Evolutionary conservation across 1,140 invertebrate genomes (phyloP).

Genomic region (Drosophila murphyi): DNA sequence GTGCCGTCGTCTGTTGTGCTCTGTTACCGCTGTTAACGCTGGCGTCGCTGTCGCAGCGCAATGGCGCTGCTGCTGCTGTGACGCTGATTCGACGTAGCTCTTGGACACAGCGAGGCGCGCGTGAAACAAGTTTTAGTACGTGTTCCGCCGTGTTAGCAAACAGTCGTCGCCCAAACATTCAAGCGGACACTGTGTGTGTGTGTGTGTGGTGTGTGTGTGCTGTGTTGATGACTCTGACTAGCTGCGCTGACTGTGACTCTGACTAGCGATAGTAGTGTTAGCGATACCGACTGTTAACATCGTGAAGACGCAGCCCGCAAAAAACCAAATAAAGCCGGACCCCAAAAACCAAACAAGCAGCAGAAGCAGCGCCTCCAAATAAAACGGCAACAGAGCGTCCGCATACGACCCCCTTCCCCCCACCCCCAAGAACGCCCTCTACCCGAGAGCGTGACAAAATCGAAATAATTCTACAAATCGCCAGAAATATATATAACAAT

Average conservation of each 20-base stretch:
- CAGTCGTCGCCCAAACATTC: conserved; percentile 66
- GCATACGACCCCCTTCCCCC: not conserved
- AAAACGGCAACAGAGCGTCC: conserved; percentile 4
- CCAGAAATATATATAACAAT: not conserved
- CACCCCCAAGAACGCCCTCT: not conserved
- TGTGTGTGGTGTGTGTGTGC: not conserved
- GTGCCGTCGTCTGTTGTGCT: conserved; percentile 25
- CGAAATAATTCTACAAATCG: not conserved
- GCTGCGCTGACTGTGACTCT: not conserved
- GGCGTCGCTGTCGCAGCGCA: conserved; percentile 2
- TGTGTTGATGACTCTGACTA: not conserved
- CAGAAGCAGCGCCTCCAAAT: not conserved
- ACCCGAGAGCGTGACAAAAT: not conserved
- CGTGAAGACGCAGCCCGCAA: conserved; percentile 4
- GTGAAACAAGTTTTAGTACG: conserved; percentile 84
- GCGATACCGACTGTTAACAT: conserved; percentile 10
- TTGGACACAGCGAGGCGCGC: conserved; percentile 21
- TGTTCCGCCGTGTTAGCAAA: conserved; percentile 84
- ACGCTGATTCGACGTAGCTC: too few relatives aligned
- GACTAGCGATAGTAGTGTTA: conserved; percentile 2
- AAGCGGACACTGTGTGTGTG: conserved; percentile 24
- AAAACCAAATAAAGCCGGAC: conserved; percentile 4
- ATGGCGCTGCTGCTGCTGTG: not conserved
- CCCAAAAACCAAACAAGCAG: not conserved
- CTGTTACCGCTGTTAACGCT: conserved; percentile 16